A percentile compares a stretch with the other conserved stretches of the same genome.
phyloP scores from a whole-genome alignment of 2,888 invertebrate species.

The Dione vanillae region DNA sequence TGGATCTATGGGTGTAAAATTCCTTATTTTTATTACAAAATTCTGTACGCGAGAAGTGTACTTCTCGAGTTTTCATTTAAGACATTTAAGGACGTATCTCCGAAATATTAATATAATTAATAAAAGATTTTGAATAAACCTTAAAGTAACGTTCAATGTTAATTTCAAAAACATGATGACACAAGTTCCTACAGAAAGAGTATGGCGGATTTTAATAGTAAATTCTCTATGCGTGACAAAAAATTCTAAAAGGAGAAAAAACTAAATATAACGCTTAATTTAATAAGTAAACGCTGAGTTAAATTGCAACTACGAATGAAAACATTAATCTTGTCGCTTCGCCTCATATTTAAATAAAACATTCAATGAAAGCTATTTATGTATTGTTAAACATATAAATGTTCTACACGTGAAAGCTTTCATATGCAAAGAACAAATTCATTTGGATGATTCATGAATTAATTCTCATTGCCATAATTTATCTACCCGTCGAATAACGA shows the following conservation, averaged over 20 bases:
- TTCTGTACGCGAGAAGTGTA: too few relatives aligned
- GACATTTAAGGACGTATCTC: too few relatives aligned
- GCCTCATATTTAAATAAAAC: background rate
- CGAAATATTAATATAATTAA: too few relatives aligned
- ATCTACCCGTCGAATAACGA: conserved; percentile 13
- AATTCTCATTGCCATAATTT: conserved; percentile 15
- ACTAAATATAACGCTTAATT: too few relatives aligned
- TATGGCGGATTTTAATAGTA: too few relatives aligned
- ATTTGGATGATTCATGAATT: conserved; percentile 27
- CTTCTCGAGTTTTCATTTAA: too few relatives aligned
- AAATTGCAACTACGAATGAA: background rate
- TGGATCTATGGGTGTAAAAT: background rate
- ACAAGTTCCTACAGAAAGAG: too few relatives aligned
- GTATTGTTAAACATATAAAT: background rate
- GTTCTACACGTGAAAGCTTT: background rate
- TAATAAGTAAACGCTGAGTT: background rate
- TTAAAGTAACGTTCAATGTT: too few relatives aligned
- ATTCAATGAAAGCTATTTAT: background rate
- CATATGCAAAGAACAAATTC: background rate
- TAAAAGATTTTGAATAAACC: too few relatives aligned
- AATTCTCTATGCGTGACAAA: too few relatives aligned
- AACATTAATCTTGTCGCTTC: background rate
- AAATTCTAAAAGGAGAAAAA: too few relatives aligned
- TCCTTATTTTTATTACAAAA: background rate
- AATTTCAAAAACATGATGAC: too few relatives aligned